Conservation (phyloP, 2,888 invertebrate species). For the Tiliacea aurago region DNA sequence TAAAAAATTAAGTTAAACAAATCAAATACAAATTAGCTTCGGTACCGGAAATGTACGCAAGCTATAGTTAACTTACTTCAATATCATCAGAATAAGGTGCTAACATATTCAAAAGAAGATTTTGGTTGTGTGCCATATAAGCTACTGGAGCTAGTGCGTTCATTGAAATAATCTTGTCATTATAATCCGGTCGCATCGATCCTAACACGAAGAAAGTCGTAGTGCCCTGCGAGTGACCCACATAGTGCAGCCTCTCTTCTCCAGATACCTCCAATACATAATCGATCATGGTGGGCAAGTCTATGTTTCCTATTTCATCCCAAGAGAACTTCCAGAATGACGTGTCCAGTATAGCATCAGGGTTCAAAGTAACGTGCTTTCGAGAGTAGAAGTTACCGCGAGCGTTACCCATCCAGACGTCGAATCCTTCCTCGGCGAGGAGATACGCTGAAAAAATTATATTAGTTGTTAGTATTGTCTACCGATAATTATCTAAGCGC, state of each 20-base stretch:
- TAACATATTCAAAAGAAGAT: constrained; percentile 85
- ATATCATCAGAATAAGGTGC: constrained; percentile 82
- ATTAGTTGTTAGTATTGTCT: too few species aligned
- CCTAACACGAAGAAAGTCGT: constrained; percentile 93
- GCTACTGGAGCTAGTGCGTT: constrained; percentile 93
- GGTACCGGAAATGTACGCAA: background rate
- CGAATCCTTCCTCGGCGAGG: constrained; percentile 93
- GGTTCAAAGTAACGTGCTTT: constrained; percentile 86
- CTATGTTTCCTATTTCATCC: constrained; percentile 95
- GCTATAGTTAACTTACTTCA: constrained; percentile 75
- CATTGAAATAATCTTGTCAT: constrained; percentile 92
- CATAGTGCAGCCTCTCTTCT: constrained; percentile 92
- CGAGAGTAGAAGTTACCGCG: constrained; percentile 93
- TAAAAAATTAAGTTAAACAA: constrained; percentile 58
- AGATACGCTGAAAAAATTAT: constrained; percentile 79
- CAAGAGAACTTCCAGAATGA: constrained; percentile 94
- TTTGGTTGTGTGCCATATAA: constrained; percentile 90
- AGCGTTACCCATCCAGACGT: constrained; percentile 95
- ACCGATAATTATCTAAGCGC: too few species aligned
- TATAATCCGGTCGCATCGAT: constrained; percentile 92
- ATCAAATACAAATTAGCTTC: background rate
- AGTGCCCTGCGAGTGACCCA: constrained; percentile 94
- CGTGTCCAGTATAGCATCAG: constrained; percentile 77
- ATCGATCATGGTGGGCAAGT: constrained; percentile 95
- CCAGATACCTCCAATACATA: constrained; percentile 91